phyloP scores from a whole-genome alignment of 2,888 invertebrate genomes.

The Onchidella celtica region DNA sequence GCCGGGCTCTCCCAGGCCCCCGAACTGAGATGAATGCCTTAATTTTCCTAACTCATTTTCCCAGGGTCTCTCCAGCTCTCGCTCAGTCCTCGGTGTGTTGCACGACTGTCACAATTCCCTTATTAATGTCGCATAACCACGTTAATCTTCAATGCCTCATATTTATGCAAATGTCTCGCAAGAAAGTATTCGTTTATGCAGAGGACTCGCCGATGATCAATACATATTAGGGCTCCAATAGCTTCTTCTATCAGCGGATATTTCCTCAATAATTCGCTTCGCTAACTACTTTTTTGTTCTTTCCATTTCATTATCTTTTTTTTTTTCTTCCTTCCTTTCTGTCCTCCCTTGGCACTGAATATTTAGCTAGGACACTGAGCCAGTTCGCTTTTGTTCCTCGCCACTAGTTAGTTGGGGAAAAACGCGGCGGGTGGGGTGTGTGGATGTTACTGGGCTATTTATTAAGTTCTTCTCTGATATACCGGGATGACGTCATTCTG shows the following conservation, averaged over 20 bases:
- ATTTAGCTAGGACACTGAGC: not conserved
- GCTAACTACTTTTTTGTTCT: constrained; percentile 51
- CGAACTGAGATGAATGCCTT: constrained; percentile 49
- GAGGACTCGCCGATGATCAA: constrained; percentile 55
- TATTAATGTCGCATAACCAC: constrained; percentile 59
- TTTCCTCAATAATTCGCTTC: constrained; percentile 48
- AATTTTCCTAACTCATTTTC: constrained; percentile 54
- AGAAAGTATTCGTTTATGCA: constrained; percentile 59
- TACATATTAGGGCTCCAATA: constrained; percentile 58
- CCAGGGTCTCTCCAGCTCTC: constrained; percentile 32
- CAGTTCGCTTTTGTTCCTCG: too few relatives aligned
- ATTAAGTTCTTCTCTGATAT: too few relatives aligned
- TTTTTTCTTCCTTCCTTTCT: not conserved
- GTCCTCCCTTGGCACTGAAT: not conserved
- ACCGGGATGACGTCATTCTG: too few relatives aligned
- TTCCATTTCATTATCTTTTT: constrained; percentile 31
- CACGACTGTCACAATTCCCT: constrained; percentile 54
- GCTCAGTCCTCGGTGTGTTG: constrained; percentile 36
- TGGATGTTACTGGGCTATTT: too few relatives aligned
- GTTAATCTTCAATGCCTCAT: constrained; percentile 61
- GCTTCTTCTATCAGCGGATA: constrained; percentile 38
- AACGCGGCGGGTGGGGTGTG: too few relatives aligned
- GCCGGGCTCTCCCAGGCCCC: constrained; percentile 26
- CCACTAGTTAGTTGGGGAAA: too few relatives aligned
- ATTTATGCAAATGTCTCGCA: constrained; percentile 62